Evolutionary conservation across 2,797 vertebrate genomes (phyloP).

Genomic region (Anomalospiza imberbis): DNA sequence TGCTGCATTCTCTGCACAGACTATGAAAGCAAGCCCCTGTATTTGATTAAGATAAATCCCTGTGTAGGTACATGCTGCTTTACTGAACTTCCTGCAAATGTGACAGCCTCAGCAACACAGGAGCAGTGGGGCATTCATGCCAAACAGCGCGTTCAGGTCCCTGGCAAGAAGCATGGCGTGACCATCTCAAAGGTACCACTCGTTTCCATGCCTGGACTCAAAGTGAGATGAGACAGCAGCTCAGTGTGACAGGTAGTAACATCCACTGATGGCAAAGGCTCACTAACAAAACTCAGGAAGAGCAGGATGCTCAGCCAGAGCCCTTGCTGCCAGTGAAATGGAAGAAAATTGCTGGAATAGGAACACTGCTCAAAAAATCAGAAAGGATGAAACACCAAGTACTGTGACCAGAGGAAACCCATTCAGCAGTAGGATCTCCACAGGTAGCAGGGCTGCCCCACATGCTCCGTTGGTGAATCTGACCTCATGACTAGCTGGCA

Average conservation of each 20-base stretch:
- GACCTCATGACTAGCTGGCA: neutral
- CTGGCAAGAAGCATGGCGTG: neutral
- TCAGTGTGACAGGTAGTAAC: neutral
- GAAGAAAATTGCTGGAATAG: neutral
- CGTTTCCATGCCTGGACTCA: fast-evolving
- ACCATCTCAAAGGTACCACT: neutral
- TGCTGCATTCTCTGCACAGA: neutral
- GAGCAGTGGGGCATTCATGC: neutral
- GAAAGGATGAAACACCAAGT: neutral
- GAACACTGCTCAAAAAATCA: neutral
- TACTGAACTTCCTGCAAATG: neutral
- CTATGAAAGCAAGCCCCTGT: neutral
- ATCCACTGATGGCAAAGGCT: neutral
- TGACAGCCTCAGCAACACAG: neutral
- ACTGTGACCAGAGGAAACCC: neutral
- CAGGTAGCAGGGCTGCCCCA: neutral
- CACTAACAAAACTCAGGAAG: neutral
- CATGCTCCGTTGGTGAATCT: neutral
- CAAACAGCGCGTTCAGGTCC: neutral
- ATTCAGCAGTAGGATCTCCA: neutral
- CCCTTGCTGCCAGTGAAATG: fast-evolving
- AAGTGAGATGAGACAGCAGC: neutral
- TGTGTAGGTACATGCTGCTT: neutral
- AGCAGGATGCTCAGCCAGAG: neutral
- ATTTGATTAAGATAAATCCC: slow-evolving; percentile 29